Conservation (phyloP, 2,797 vertebrate species). For the Sitta carolinensis region DNA sequence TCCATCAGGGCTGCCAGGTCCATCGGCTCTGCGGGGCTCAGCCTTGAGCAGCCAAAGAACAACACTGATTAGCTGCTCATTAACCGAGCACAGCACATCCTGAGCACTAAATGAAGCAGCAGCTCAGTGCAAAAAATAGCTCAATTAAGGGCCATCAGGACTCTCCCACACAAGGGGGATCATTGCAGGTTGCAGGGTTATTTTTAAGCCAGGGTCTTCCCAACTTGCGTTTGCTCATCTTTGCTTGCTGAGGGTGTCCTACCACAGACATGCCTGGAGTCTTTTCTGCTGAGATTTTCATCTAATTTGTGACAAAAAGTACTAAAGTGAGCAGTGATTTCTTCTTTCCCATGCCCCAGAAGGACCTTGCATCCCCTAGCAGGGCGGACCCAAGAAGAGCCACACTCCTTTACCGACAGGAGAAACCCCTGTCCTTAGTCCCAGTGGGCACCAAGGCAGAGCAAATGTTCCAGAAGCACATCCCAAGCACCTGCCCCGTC, state of each 20-base stretch:
- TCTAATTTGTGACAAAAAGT: not conserved
- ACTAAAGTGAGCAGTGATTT: not conserved
- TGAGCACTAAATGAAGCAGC: not conserved
- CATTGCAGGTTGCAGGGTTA: not conserved
- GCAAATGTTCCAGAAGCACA: not conserved
- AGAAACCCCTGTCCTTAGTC: not conserved
- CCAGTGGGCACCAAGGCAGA: not conserved
- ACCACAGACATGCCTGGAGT: not conserved
- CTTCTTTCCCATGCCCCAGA: not conserved
- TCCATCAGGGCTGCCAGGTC: not conserved
- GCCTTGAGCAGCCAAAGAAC: not conserved
- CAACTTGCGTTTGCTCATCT: not conserved
- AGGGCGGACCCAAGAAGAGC: not conserved
- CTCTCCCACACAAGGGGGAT: not conserved
- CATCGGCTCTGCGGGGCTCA: not conserved
- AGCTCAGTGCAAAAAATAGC: conserved; percentile 6
- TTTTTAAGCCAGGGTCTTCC: conserved; percentile 34
- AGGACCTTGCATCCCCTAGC: not conserved
- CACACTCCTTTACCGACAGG: not conserved
- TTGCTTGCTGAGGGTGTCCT: not conserved
- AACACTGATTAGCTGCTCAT: conserved; percentile 53
- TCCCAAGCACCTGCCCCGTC: rapidly evolving
- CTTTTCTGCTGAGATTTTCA: not conserved
- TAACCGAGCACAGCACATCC: conserved; percentile 38
- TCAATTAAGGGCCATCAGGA: not conserved